A percentile compares a stretch with the other conserved stretches of the same genome.
These are phyloP conservation scores for Antechinus flavipes DNA, from an alignment of 2,113 vertebrate genomes.

Conservation along the genomic window DNA sequence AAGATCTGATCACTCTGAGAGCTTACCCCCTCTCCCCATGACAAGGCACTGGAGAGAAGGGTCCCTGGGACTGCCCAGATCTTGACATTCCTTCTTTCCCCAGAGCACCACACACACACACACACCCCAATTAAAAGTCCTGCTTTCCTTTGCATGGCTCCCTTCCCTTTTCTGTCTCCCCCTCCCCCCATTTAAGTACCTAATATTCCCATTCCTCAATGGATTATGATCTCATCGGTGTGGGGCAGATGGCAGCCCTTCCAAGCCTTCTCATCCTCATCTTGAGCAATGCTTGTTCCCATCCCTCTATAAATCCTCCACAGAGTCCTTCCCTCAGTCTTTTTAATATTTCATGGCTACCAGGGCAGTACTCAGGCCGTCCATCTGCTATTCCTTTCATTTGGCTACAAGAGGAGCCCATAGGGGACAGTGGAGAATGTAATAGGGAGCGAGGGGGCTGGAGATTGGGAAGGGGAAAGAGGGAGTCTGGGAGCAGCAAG, in stretches of 20 bases:
- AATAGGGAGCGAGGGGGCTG: too few relatives aligned
- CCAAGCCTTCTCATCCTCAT: neutral
- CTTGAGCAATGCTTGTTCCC: neutral
- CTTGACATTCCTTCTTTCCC: neutral
- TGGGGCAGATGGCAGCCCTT: neutral
- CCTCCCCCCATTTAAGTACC: neutral
- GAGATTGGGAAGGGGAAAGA: neutral
- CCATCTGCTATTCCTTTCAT: neutral
- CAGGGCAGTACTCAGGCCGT: neutral
- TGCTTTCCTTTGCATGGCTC: neutral
- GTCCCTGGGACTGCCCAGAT: too few relatives aligned
- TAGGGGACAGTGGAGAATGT: neutral
- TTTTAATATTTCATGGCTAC: neutral
- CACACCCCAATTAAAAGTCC: neutral
- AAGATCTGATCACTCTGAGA: neutral
- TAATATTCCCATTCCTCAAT: neutral
- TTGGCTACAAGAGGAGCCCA: neutral
- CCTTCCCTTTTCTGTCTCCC: rapidly evolving
- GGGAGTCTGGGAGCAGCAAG: neutral
- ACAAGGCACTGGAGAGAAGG: neutral
- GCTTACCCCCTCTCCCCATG: too few relatives aligned
- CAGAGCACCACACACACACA: neutral
- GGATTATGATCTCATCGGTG: neutral
- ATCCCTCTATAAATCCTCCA: neutral
- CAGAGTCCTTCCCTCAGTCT: neutral